Base-by-base conservation (phyloP, 1,140 invertebrate genomes). In the Caenorhabditis inopinata region DNA sequence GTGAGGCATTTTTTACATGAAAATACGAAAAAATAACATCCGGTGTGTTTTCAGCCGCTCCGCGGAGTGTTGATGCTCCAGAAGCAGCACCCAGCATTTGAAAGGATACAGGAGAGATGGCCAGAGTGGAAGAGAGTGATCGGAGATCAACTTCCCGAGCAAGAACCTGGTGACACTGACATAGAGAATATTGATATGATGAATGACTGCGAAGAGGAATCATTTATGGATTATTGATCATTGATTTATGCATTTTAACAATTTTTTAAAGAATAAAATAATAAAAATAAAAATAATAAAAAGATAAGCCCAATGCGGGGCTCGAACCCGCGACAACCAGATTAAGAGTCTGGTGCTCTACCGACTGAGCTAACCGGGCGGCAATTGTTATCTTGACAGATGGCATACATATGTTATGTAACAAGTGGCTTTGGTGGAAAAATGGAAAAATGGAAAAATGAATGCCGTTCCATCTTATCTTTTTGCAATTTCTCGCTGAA, bases 251-350 rank as follows among this genome's bases (percentile, higher is more conserved):
- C n/a, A n/a, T n/a, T n/a, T n/a, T n/a, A n/a, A n/a, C n/a, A n/a
- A n/a, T n/a, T n/a, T n/a, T n/a, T n/a, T n/a, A n/a, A n/a, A n/a
- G n/a, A n/a, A n/a, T n/a, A n/a, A n/a, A n/a, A n/a, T n/a, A n/a
- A n/a, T n/a, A n/a, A n/a, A n/a, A n/a, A n/a, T n/a, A n/a, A n/a
- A n/a, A n/a, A n/a, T n/a, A n/a, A n/a, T n/a, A 90, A 75, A 47
- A 75, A 47, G 11, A 78, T 80, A 76, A 85, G 85, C 85, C 85
- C 85, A 80, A 85, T 85, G 85, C 85, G 85, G 85, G 85, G 85
- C 85, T 86, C 85, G 85, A 86, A 86, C 85, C 85, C 84, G 82
- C 80, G 86, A 86, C 86, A 86, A 68, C 85, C 85, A 86, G 46
- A 47, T 46, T 75, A 47, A 47, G 73, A 75, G 42, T 47, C 73